Evolutionary conservation across 2,888 invertebrate genomes (phyloP).

Genomic region (Teleogryllus oceanicus): DNA sequence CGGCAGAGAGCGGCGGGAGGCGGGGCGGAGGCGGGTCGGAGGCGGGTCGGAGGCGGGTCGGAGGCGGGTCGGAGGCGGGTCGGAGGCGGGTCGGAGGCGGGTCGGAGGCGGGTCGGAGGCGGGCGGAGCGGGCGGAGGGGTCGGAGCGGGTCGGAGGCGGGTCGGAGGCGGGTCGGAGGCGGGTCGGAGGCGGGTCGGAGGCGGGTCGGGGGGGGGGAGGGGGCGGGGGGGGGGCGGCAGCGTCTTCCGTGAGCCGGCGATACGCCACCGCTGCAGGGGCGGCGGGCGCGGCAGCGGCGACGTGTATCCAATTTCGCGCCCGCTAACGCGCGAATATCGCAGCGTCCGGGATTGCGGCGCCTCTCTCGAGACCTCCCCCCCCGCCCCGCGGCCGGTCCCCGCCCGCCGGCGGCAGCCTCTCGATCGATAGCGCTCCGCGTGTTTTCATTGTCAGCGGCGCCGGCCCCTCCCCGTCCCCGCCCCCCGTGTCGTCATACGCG

Average conservation of each 20-base stretch:
- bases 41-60: too few species aligned
- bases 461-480: not conserved
- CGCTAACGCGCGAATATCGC: slow-evolving; percentile 10
- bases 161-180: too few species aligned
- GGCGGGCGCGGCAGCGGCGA: not conserved
- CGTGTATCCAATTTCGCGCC: slow-evolving; percentile 9
- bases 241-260: not conserved
- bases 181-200: too few species aligned
- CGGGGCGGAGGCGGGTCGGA: too few species aligned
- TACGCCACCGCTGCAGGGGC: not conserved
- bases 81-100: too few species aligned
- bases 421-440: not conserved
- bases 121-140: too few species aligned
- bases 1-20: rapidly evolving
- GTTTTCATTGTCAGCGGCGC: not conserved
- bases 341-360: not conserved
- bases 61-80: too few species aligned
- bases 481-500: not conserved
- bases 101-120: too few species aligned
- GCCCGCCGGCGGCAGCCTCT: not conserved
- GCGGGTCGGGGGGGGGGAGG: too few species aligned
- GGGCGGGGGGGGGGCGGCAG: too few species aligned
- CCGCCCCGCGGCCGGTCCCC: not conserved
- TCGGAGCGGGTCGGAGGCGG: too few species aligned
- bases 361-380: not conserved